A percentile compares a stretch with the other conserved stretches of the same genome.
Evolutionary conservation across 2,888 invertebrate genomes (phyloP).

Genomic region (Apeira syringaria): DNA sequence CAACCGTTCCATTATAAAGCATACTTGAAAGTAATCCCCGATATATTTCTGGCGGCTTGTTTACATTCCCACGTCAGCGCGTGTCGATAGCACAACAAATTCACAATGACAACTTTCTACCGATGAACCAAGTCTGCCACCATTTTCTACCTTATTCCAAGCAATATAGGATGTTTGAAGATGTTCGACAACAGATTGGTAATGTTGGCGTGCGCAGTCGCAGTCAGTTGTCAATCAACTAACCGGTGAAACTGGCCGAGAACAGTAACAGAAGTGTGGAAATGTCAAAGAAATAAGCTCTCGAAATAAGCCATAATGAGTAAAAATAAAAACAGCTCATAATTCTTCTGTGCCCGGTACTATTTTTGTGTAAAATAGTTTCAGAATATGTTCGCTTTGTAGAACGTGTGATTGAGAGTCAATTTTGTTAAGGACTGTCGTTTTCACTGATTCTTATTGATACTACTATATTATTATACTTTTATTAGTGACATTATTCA

Average conservation of each 20-base stretch:
- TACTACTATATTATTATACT: too few relatives aligned
- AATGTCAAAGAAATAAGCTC: conserved; percentile 40
- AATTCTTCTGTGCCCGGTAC: conserved; percentile 10
- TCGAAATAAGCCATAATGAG: conserved; percentile 23
- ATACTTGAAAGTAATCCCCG: conserved; percentile 48
- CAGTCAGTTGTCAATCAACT: conserved; percentile 62
- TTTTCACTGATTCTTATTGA: too few relatives aligned
- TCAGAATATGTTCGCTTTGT: conserved; percentile 3
- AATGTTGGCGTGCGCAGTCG: conserved; percentile 34
- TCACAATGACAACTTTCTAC: conserved; percentile 35
- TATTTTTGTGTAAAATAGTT: conserved; percentile 11
- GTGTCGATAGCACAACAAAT: conserved; percentile 57
- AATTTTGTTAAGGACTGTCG: not conserved
- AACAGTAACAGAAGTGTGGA: conserved; percentile 38
- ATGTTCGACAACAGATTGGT: conserved; percentile 2
- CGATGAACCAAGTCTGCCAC: conserved; percentile 19
- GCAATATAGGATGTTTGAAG: conserved; percentile 15
- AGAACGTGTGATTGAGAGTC: not conserved
- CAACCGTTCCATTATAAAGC: conserved; percentile 33
- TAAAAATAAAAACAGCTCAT: conserved; percentile 23
- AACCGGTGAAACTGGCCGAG: conserved; percentile 40
- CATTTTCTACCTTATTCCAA: conserved; percentile 38
- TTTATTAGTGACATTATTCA: too few relatives aligned
- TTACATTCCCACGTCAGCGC: conserved; percentile 76
- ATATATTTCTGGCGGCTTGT: conserved; percentile 57